phyloP scores from a whole-genome alignment of 1,140 invertebrate species.

The Habropoda laboriosa region DNA sequence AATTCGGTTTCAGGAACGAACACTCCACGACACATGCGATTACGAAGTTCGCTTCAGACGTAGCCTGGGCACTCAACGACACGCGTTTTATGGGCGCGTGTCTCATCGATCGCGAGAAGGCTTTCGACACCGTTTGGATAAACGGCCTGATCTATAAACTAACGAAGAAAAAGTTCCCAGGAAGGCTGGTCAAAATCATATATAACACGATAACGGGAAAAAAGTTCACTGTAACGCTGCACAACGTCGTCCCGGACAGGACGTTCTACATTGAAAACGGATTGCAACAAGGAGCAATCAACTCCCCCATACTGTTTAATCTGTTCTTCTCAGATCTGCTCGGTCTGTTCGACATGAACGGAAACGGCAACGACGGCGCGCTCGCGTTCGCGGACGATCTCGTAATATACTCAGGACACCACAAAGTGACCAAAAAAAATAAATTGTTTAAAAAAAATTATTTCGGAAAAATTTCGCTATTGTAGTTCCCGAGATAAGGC shows the following conservation, averaged over 20 bases:
- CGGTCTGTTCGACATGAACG: background rate
- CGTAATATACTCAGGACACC: too few relatives aligned
- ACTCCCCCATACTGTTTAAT: background rate
- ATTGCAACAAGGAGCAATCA: background rate
- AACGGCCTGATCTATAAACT: background rate
- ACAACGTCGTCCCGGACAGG: too few relatives aligned
- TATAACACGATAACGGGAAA: background rate
- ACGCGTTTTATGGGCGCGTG: background rate
- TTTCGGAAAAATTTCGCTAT: too few relatives aligned
- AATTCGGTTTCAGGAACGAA: background rate
- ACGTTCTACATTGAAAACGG: background rate
- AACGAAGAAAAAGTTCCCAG: background rate
- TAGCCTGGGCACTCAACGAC: background rate
- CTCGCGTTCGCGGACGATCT: slow-evolving; percentile 48
- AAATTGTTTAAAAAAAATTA: too few relatives aligned
- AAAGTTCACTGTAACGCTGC: background rate
- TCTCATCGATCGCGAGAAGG: background rate
- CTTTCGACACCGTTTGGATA: background rate
- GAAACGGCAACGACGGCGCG: background rate
- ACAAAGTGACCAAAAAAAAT: background rate
- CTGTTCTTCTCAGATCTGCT: background rate
- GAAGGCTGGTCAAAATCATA: background rate
- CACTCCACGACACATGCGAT: background rate
- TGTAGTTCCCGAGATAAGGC: too few relatives aligned
- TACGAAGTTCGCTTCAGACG: background rate